Conservation (phyloP, 2,888 invertebrate genomes). For the Carabus problematicus region DNA sequence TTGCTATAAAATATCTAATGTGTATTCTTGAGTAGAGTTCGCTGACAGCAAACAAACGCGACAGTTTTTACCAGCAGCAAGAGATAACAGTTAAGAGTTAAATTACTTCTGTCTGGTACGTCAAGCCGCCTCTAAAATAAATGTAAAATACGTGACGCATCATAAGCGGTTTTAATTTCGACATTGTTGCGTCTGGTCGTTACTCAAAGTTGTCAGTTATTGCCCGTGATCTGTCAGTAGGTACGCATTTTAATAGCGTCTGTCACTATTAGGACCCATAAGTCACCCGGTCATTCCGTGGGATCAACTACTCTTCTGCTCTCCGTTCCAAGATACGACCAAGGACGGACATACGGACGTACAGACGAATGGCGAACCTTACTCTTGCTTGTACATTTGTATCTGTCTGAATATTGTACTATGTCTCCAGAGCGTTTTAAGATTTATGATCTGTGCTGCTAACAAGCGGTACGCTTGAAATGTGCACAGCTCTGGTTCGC, state of each 20-base stretch:
- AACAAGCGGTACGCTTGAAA: conserved; percentile 17
- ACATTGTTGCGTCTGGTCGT: conserved; percentile 31
- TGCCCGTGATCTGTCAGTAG: conserved; percentile 38
- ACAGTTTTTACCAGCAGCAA: too few species aligned
- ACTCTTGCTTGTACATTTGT: conserved; percentile 23
- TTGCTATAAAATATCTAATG: too few species aligned
- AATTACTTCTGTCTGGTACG: conserved; percentile 31
- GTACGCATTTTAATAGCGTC: conserved; percentile 37
- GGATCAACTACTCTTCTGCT: not conserved
- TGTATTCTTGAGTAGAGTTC: too few species aligned
- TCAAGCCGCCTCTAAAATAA: conserved; percentile 21
- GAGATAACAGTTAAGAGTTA: conserved; percentile 12
- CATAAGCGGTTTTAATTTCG: conserved; percentile 39
- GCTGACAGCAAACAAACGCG: too few species aligned
- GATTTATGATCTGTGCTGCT: conserved; percentile 25
- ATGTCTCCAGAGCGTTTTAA: conserved; percentile 13
- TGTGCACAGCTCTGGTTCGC: conserved; percentile 4
- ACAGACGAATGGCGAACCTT: not conserved
- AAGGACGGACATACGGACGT: not conserved
- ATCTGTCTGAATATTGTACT: conserved; percentile 30
- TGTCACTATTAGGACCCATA: conserved; percentile 37
- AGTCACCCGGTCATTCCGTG: conserved; percentile 27
- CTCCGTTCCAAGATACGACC: not conserved
- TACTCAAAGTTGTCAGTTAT: conserved; percentile 39
- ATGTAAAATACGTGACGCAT: conserved; percentile 39